A percentile compares a stretch with the other conserved stretches of the same genome.
These are phyloP conservation scores for Syrista parreyssii DNA, from an alignment of 2,888 invertebrate species.

Conservation along the genomic window DNA sequence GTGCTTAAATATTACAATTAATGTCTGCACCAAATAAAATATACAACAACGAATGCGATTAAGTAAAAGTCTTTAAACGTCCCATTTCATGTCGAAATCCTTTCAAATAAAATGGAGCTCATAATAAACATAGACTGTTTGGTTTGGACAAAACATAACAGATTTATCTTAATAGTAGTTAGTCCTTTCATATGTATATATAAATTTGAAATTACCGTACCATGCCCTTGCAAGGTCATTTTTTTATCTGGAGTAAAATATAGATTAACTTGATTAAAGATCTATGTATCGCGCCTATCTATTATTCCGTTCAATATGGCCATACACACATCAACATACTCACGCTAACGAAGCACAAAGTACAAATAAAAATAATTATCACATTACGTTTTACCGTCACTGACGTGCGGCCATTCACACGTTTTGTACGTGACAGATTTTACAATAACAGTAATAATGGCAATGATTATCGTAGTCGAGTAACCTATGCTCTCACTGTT, in stretches of 20 bases:
- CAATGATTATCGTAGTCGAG: constrained; percentile 22
- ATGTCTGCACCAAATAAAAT: not conserved
- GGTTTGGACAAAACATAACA: constrained; percentile 39
- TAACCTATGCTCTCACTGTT: too few species aligned
- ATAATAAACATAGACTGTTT: not conserved
- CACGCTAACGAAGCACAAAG: constrained; percentile 31
- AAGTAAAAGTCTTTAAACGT: not conserved
- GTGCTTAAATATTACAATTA: not conserved
- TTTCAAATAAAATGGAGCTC: not conserved
- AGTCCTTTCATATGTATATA: constrained; percentile 28
- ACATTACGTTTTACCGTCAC: constrained; percentile 37
- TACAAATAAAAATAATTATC: constrained; percentile 48
- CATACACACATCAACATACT: constrained; percentile 19
- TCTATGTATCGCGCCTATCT: not conserved
- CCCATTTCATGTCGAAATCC: not conserved
- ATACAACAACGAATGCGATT: not conserved
- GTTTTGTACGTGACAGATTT: constrained; percentile 29
- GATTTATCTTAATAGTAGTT: constrained; percentile 35
- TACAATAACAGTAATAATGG: constrained; percentile 26
- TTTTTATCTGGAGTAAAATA: constrained; percentile 11
- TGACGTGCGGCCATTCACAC: constrained; percentile 19
- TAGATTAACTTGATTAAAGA: constrained; percentile 17
- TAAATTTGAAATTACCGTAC: constrained; percentile 10
- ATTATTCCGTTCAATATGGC: constrained; percentile 19
- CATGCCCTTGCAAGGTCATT: constrained; percentile 13